A percentile compares a stretch with the other conserved stretches of the same genome.
Conservation (phyloP, 1,140 invertebrate genomes). For the Saccostrea glomerata region DNA sequence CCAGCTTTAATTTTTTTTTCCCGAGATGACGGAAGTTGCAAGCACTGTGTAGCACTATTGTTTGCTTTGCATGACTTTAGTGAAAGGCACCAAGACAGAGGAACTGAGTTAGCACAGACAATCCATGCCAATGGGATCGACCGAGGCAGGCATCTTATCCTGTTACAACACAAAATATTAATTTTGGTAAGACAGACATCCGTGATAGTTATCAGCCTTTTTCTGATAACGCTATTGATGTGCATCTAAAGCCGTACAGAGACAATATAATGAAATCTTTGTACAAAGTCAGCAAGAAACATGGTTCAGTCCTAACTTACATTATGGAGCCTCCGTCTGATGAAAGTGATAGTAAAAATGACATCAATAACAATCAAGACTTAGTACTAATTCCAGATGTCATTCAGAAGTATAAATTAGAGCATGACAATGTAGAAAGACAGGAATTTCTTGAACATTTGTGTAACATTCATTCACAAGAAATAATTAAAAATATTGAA, state of each 20-base stretch:
- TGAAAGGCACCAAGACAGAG: neutral
- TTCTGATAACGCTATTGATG: neutral
- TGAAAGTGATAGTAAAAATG: too few species aligned
- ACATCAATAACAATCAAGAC: too few species aligned
- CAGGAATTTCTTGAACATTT: too few species aligned
- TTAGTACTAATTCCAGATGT: neutral
- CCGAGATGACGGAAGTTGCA: conserved; percentile 37
- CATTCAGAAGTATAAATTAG: too few species aligned
- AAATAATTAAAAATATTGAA: conserved; percentile 17
- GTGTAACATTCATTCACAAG: neutral
- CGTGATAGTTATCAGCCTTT: neutral
- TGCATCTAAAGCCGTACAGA: neutral
- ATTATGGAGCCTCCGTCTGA: conserved; percentile 15
- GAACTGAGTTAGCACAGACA: conserved; percentile 36
- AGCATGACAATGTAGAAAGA: too few species aligned
- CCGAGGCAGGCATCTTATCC: conserved; percentile 6
- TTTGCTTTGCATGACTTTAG: conserved; percentile 3
- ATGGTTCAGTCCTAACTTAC: neutral
- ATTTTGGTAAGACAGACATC: neutral
- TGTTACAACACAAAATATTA: neutral
- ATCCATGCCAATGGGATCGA: conserved; percentile 25
- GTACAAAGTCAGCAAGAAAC: conserved; percentile 20
- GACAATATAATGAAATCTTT: conserved; percentile 9
- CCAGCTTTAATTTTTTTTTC: neutral
- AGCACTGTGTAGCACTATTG: conserved; percentile 40